Base-by-base conservation (phyloP, 2,113 vertebrate genomes). In the Spea bombifrons region DNA sequence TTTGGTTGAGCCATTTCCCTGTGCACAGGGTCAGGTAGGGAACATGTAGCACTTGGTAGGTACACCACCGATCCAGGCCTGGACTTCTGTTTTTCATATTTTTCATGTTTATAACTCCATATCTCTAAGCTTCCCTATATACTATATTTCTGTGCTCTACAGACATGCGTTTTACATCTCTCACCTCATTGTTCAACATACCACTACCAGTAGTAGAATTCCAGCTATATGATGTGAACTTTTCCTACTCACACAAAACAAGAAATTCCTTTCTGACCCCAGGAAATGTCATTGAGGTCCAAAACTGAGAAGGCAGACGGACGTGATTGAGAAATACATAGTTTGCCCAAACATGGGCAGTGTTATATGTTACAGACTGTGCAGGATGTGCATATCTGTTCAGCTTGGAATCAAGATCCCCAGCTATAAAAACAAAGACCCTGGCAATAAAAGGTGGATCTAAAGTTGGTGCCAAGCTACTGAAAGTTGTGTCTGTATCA, bases 261-360 rank as follows among this genome's bases (percentile, higher is more conserved):
- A 67, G 59, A 80, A 57, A 80, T 73, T 80, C 71, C 49, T 66
- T 52, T 71, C 61, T 73, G 77, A 80, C 71, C 77, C 71, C 70
- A 73, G 77, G 77, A 80, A 80, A 80, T 80, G 71, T 80, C 77
- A 67, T 65, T 59, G 64, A 66, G 63, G 71, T 80, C 63, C 50
- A 13, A 49, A 47, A 16, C 52, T 67, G 71, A 73, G 64, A 73
- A 73, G 12, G 71, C 77, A 79, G 76, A 73, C 76, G 55, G 70
- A 67, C 72, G 59, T 73, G 9, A 73, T 67, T 59, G 63, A 73
- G 65, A 66, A 67, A 63, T 50, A 67, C 77, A 80, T 80, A 73
- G 61, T 80, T 73, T 80, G 71, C 77, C 77, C 77, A 80, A 73
- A 80, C 77, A 80, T 80, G 77, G 77, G 61, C 47, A 80, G 63